Base-by-base conservation (phyloP, 2,888 invertebrate genomes). In the Parnassius apollo region DNA sequence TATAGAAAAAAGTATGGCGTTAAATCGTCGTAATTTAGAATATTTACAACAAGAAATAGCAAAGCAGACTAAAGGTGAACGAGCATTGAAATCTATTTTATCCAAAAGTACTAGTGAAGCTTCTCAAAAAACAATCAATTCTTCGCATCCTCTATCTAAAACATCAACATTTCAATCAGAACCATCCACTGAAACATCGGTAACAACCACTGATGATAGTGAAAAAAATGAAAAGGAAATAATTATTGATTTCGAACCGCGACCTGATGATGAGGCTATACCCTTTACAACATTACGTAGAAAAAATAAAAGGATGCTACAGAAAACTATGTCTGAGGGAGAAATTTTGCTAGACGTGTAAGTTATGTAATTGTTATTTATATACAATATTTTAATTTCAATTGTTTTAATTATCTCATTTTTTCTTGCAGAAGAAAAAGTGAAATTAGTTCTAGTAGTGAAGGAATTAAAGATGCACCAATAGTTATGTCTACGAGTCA, bases 181-280 rank as follows among this genome's bases (percentile, higher is more conserved):
- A 70, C 88, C 90, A 65, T 92, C 92, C 1, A 92, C 92, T 46
- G 92, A 92, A 79, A 92, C 91, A 46, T 92, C 92, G 9, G 90
- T 85, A 2, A 92, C 92, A 2, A 92, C 92, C 11, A 92, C 92
- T 22, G 91, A 91, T 67, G 92, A 92, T 55, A 91, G 93, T 78
- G 92, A 94, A 68, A 93, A 94, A 71, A 94, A 94, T 74, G 95
- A 95, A 79, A 94, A 94, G 72, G 97, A 97, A 86, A 97, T 97
- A 62, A 95, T 97, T 67, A 97, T 97, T 69, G 96, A 97, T 80
- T 97, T 97, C 80, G 96, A 97, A 84, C 97, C 97, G 8, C 93
- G 94, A 67, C 87, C 94, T 12, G 94, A 94, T 59, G 93, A 93
- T 52, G 93, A 94, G 70, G 94, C 95, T 18, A 94, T 95, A 59